A percentile compares a stretch with the other conserved stretches of the same genome.
Conservation (phyloP, 2,113 vertebrate species). For the Lucifuga dentata region DNA sequence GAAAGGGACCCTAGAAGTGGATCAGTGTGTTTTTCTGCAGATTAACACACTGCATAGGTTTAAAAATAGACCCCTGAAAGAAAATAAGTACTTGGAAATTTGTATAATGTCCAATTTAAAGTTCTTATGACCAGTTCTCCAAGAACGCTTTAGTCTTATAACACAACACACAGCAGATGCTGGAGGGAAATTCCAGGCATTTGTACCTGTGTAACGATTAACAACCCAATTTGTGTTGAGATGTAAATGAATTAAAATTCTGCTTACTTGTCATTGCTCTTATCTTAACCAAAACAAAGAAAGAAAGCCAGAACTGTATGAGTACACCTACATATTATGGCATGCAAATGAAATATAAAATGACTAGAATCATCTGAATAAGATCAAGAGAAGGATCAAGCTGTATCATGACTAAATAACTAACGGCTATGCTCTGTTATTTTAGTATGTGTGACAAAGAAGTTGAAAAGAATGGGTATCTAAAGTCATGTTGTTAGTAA, state of each 20-base stretch:
- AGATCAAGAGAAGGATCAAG: constrained; percentile 7
- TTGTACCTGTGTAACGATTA: too few relatives aligned
- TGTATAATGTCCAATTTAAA: too few relatives aligned
- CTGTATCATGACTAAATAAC: constrained; percentile 9
- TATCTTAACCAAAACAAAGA: neutral
- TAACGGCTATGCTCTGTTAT: constrained; percentile 35
- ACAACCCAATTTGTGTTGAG: neutral
- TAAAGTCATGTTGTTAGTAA: constrained; percentile 21
- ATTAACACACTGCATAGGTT: too few relatives aligned
- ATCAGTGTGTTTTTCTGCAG: too few relatives aligned
- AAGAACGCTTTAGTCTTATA: neutral
- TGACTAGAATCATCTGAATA: too few relatives aligned
- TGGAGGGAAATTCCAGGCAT: neutral
- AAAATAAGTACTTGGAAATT: too few relatives aligned
- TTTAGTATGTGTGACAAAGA: constrained; percentile 30
- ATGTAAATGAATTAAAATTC: neutral
- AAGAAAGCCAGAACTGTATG: neutral
- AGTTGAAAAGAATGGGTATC: constrained; percentile 23
- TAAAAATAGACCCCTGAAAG: too few relatives aligned
- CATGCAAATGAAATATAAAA: neutral
- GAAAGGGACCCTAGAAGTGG: too few relatives aligned
- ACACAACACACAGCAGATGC: neutral
- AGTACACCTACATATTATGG: constrained; percentile 11
- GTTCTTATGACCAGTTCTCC: neutral
- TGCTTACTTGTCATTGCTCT: too few relatives aligned